Conservation (phyloP, 23 tunicate genomes). For the Diplosoma virens region DNA sequence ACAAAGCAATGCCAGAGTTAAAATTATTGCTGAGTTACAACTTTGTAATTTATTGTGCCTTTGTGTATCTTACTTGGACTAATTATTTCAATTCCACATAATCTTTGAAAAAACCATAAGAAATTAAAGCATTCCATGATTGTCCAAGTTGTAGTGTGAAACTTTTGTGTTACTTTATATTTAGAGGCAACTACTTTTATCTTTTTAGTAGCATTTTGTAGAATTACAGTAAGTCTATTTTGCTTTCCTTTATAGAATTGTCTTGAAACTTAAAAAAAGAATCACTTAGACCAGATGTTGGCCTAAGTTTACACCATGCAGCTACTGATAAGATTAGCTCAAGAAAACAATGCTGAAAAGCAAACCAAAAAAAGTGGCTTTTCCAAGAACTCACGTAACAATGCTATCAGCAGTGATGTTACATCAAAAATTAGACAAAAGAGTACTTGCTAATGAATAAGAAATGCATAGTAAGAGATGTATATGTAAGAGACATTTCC, state of each 20-base stretch:
- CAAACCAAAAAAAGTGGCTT: conserved; percentile 28
- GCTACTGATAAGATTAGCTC: conserved; percentile 24
- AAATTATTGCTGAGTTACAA: no score
- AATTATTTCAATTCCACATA: conserved; percentile 3
- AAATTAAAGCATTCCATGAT: neutral
- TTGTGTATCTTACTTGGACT: conserved; percentile 1
- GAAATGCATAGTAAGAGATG: no score
- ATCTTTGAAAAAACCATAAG: neutral
- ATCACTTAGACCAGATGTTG: conserved; percentile 25
- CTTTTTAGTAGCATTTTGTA: conserved; percentile 13
- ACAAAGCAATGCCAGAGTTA: no score
- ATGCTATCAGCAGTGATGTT: no score
- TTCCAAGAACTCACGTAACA: no score
- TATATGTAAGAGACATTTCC: no score
- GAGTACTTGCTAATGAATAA: no score
- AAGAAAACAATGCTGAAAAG: conserved; percentile 4
- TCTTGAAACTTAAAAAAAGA: conserved; percentile 6
- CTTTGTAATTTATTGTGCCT: no score
- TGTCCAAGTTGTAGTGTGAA: neutral
- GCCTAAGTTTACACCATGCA: conserved; percentile 1
- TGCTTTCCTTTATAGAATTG: neutral
- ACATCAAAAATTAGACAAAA: no score
- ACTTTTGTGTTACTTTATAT: conserved; percentile 1
- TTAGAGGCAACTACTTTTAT: neutral
- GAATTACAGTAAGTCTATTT: neutral